Evolutionary conservation across 2,113 vertebrate genomes (phyloP).

Genomic region (Danionella cerebrum): DNA sequence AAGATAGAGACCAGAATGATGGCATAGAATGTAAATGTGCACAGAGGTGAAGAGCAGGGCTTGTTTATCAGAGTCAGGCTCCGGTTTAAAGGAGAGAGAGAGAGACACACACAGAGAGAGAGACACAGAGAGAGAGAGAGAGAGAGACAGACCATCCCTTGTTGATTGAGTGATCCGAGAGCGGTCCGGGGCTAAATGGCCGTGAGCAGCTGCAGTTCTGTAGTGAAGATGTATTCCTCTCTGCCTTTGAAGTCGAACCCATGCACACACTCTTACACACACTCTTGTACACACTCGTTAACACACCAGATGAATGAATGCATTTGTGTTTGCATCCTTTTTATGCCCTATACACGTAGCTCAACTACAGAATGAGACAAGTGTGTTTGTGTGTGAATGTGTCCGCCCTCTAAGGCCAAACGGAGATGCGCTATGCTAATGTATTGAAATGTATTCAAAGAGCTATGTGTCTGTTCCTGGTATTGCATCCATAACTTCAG

Average conservation of each 20-base stretch:
- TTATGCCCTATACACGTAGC: constrained; percentile 1
- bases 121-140: constrained; percentile 10
- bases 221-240: constrained; percentile 36
- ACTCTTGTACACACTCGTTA: constrained; percentile 9
- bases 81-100: constrained; percentile 25
- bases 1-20: constrained; percentile 17
- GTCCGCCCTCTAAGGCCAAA: constrained; percentile 3
- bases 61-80: constrained; percentile 33
- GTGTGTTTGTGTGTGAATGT: constrained; percentile 17
- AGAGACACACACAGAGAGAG: constrained; percentile 1
- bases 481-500: neutral
- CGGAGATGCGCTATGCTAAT: constrained; percentile 26
- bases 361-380: constrained; percentile 10
- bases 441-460: constrained; percentile 32
- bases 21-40: constrained; percentile 32
- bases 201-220: constrained; percentile 31
- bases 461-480: constrained; percentile 1
- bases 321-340: constrained; percentile 12
- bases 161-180: constrained; percentile 38
- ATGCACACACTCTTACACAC: constrained; percentile 27
- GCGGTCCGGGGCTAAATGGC: constrained; percentile 24
- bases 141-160: constrained; percentile 27
- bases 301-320: constrained; percentile 33
- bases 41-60: constrained; percentile 26
- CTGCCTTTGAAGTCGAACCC: constrained; percentile 34